Evolutionary conservation across 2,888 invertebrate genomes (phyloP).

Genomic region (Ormia ochracea): DNA sequence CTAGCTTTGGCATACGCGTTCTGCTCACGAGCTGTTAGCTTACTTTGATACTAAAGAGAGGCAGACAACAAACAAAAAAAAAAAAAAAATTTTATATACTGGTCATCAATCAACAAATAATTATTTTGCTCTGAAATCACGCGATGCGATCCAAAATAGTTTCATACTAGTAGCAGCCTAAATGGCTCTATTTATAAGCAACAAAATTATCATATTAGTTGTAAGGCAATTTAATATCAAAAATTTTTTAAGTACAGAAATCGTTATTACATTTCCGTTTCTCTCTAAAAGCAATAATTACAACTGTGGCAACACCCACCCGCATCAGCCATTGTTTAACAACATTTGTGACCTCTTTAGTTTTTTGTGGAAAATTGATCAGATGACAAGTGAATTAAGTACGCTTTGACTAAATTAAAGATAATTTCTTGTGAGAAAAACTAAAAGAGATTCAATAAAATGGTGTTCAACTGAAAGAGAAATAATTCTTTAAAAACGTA

Average conservation of each 20-base stretch:
- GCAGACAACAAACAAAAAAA: background rate
- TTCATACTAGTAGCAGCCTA: no score
- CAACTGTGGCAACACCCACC: background rate
- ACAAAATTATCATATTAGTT: background rate
- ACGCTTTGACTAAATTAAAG: background rate
- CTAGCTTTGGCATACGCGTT: conserved; percentile 87
- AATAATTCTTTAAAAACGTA: background rate
- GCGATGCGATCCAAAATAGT: no score
- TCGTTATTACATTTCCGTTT: background rate
- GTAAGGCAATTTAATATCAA: background rate
- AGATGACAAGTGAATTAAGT: background rate
- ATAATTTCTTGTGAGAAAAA: background rate
- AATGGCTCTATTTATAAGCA: no score
- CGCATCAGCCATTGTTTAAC: background rate
- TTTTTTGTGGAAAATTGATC: background rate
- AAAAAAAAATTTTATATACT: background rate
- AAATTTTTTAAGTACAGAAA: background rate
- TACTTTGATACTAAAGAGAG: conserved; percentile 80
- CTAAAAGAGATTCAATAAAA: background rate
- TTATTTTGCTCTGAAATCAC: no score
- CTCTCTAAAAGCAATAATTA: background rate
- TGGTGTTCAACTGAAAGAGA: background rate
- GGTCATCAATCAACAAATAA: no score
- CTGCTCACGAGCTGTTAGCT: conserved; percentile 81
- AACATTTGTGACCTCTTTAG: background rate